These are phyloP conservation scores for Xerus rutilus DNA, from an alignment of 2,797 vertebrate species.

Conservation along the genomic window DNA sequence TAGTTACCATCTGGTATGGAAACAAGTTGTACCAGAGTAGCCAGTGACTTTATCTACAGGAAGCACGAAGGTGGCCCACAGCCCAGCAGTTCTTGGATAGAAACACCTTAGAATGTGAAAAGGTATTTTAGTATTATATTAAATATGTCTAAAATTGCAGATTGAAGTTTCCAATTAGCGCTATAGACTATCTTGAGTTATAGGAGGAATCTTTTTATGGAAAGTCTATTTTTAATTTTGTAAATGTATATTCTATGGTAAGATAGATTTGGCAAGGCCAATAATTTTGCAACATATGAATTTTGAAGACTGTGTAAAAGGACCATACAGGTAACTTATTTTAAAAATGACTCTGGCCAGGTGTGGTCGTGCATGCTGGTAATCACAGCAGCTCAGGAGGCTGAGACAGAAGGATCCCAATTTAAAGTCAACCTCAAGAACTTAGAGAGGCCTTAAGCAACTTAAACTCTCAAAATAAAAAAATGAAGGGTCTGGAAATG, in stretches of 20 bases:
- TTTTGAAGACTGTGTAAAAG: background rate
- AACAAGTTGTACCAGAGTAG: background rate
- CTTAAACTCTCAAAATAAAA: no score
- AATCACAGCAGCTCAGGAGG: no score
- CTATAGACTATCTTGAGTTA: background rate
- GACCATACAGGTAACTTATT: background rate
- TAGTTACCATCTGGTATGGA: background rate
- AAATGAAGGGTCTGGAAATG: no score
- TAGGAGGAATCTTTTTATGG: background rate
- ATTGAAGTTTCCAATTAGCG: background rate
- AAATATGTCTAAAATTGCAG: background rate
- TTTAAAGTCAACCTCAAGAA: no score
- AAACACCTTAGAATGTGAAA: background rate
- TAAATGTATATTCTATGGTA: background rate
- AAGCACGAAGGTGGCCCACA: no score
- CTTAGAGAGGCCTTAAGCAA: no score
- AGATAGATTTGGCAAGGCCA: background rate
- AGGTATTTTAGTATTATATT: background rate
- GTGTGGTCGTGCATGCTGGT: no score
- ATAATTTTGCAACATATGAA: background rate
- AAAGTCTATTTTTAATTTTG: background rate
- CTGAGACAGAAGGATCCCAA: no score
- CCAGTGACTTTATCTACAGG: background rate
- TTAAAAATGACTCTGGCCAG: background rate
- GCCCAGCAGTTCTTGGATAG: background rate